Evolutionary conservation across 2,888 invertebrate species (phyloP), one percentile per base, ranked within the genome.

Genomic region (Drosophila rubida): DNA sequence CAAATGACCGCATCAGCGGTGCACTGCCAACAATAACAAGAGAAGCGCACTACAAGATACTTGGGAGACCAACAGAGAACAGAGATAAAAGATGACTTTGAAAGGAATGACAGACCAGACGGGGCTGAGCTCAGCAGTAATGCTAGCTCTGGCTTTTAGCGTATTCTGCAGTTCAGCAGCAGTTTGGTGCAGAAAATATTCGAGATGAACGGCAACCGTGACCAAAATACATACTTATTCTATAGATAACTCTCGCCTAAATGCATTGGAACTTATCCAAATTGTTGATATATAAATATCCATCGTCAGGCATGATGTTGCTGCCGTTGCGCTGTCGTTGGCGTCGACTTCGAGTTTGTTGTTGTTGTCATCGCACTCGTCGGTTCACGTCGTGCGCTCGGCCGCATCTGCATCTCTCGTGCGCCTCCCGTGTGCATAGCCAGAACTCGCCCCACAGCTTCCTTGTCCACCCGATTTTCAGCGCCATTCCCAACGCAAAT

Each of bases 221-320:
- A 82, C 82, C 87, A 82, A 74, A 82, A 82, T 82, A 82, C 74
- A 87, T 82, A 61, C 65, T 81, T 74, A 76, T 51, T 87, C 82
- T 83, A 83, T 87, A 83, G 82, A 85, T 83, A 87, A 83, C 82
- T 87, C 69, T 81, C 60, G 84, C 88, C 89, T 90, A 90, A 85
- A 90, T 90, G 90, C 89, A 91, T 91, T 91, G 91, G 91, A 91
- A 87, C 78, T 75, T 78, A 85, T 91, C 91, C 91, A 91, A 91
- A 90, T 90, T 87, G 89, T 84, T 80, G 85, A 78, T 89, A 89
- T 90, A 90, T 83, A 91, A 91, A 91, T 91, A 91, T 85, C 79
- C 74, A 87, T 86, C 83, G 79, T 83, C 89, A 69, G 77, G 70
- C 74, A 51, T 60, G 58, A 54, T 19, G 51, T 23, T 45, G 37